Evolutionary conservation across 2,113 vertebrate species (phyloP).

Genomic region (Rhinoderma darwinii): DNA sequence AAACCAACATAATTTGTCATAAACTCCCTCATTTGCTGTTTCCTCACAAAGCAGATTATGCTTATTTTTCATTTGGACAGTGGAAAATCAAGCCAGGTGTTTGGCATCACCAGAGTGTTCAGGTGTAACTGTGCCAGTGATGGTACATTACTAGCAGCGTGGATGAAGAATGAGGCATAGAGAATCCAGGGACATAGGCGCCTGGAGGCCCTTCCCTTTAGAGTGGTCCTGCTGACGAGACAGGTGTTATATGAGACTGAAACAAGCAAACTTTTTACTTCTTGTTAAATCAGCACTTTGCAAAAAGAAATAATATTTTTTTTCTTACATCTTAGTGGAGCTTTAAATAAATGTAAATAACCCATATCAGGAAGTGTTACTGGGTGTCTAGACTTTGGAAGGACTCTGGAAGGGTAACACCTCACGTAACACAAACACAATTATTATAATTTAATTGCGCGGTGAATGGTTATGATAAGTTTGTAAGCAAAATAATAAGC

Average conservation of each 20-base stretch:
- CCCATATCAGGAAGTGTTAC: not conserved
- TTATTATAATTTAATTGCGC: not conserved
- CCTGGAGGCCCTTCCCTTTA: slow-evolving; percentile 87
- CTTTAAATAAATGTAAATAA: slow-evolving; percentile 25
- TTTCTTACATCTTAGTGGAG: not conserved
- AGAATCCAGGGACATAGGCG: slow-evolving; percentile 88
- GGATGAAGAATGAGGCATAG: slow-evolving; percentile 99
- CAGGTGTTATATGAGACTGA: slow-evolving; percentile 74
- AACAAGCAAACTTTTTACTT: slow-evolving; percentile 66
- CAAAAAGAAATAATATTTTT: slow-evolving; percentile 23
- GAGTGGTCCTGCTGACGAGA: slow-evolving; percentile 85
- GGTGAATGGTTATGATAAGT: not conserved
- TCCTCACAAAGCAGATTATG: slow-evolving; percentile 99
- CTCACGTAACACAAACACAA: not conserved
- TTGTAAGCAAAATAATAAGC: not conserved
- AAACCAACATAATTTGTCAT: slow-evolving; percentile 98
- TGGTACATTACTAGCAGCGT: slow-evolving; percentile 95
- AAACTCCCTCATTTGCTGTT: slow-evolving; percentile 99
- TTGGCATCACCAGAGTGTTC: slow-evolving; percentile 99
- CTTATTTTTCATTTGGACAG: slow-evolving; percentile 99
- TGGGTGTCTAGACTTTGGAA: not conserved
- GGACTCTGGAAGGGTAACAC: not conserved
- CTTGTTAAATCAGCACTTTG: slow-evolving; percentile 74
- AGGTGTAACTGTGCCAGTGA: slow-evolving; percentile 99
- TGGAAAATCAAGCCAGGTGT: slow-evolving; percentile 99